Evolutionary conservation across 2,113 vertebrate species (phyloP), one percentile per base, ranked within the genome.

Genomic region (Thryonomys swinderianus): DNA sequence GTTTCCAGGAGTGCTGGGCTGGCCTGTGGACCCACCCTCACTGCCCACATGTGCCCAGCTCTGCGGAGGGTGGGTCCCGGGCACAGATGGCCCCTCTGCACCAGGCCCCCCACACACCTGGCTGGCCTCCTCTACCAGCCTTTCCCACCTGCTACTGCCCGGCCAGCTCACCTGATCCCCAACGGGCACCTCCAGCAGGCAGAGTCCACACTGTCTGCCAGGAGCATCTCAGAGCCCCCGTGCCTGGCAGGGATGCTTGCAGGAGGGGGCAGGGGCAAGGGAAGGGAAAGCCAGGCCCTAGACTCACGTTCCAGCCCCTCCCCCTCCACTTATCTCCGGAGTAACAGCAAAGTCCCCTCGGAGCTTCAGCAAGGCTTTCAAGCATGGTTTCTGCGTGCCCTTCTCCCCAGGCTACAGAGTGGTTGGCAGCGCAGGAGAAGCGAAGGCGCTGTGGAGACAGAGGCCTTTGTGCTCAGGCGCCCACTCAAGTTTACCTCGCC

Each of bases 391-490:
- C 6, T 5, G 69, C 55, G 25, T 78, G n/a, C 17, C 69, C 37
- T 62, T 57, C 27, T 27, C 34, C 21, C 37, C 80, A 30, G 12
- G 80, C 92, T 89, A 55, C 88, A 91, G 67, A 96, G 57, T 51
- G 71, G 89, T 21, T 64, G 40, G 80, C 83, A 71, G n/a, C 80
- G 55, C 34, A 57, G 18, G 90, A 64, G 74, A 62, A 85, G 40
- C 0, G 16, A 32, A 79, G 85, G 87, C 57, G 86, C 40, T 86
- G 45, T 42, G 86, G 66, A 0, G 5, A 87, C 59, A 94, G 76
- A 95, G 97, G 96, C 96, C 97, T 94, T 95, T 25, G 88, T 93
- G 71, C 93, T n/a, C 57, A 4, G 71, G 91, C 64, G 17, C 59
- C 42, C 59, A n/a, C 85, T 48, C 86, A 90, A 98, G 96, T 97